Conservation (phyloP, 2,797 vertebrate species). For the Pampus argenteus region DNA sequence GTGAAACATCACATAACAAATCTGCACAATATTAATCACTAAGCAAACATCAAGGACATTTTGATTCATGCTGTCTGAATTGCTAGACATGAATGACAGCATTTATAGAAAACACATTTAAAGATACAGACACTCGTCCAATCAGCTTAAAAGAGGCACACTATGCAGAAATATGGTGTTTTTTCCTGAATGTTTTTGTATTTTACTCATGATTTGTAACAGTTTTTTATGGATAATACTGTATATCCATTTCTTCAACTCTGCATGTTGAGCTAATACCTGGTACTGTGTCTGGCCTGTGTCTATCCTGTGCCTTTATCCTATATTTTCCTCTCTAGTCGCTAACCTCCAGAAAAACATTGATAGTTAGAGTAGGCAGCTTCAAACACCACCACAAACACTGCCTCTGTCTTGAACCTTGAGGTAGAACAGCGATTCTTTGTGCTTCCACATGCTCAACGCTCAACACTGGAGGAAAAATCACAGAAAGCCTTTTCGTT, state of each 20-base stretch:
- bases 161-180: conserved; percentile 52
- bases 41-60: conserved; percentile 75
- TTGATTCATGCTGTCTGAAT: conserved; percentile 75
- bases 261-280: conserved; percentile 58
- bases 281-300: conserved; percentile 47
- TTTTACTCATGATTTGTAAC: conserved; percentile 28
- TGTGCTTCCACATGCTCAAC: conserved; percentile 40
- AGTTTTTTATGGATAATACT: conserved; percentile 29
- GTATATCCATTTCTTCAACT: conserved; percentile 48
- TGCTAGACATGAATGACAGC: conserved; percentile 68
- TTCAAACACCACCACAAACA: conserved; percentile 45
- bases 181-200: conserved; percentile 46
- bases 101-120: conserved; percentile 70
- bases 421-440: conserved; percentile 43
- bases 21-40: conserved; percentile 74
- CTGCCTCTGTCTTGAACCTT: conserved; percentile 46
- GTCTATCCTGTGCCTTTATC: conserved; percentile 39
- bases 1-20: conserved; percentile 72
- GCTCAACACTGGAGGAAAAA: conserved; percentile 35
- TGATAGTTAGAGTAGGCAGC: conserved; percentile 29
- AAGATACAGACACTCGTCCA: conserved; percentile 69
- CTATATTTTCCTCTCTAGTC: conserved; percentile 37
- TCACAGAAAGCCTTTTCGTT: conserved; percentile 34
- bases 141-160: conserved; percentile 59
- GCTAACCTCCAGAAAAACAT: conserved; percentile 70